Evolutionary conservation across 2,888 invertebrate species (phyloP), one percentile per base, ranked within the genome.

Genomic region (Chrysolina oricalcia): DNA sequence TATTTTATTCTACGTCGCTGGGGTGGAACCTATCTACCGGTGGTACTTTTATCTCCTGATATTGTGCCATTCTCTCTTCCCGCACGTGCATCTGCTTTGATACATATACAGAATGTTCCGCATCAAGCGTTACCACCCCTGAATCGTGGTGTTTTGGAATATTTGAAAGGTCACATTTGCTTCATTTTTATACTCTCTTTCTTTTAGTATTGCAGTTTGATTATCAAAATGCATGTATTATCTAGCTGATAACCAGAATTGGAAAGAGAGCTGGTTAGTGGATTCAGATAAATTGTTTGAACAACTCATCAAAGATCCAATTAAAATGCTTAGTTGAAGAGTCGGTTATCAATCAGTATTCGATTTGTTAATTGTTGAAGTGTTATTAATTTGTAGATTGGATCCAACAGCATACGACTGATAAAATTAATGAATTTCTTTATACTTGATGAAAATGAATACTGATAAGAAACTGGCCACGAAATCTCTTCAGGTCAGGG

Each of bases 1-100:
- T 50, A 50, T 53, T 53, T 53, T 53, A 53, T 53, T 53, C 59
- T 59, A 59, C 27, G 27, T 59, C 15, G 59, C 15, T 8, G 59
- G 59, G 59, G 59, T 59, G 59, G 23, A 59, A 35, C 27, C n/a
- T 27, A 59, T 59, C 23, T 59, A 35, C 27, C 59, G 27, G 13
- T 27, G 27, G 59, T n/a, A 59, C 59, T n/a, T 59, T 59, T 27
- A 59, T 59, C 59, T n/a, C 59, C 35, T 9, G 5, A 17, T 35
- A 59, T 59, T 59, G 27, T 59, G 27, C 15, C 3, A 59, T 27
- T 59, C 9, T 59, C 27, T 27, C 59, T 27, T 59, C 27, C 15
- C 59, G 59, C 59, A 35, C 59, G 27, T 59, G 59, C 59, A 59
- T 59, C 27, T 59, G 59, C 53, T 53, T 2, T 1, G 11, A 19